A percentile compares a stretch with the other conserved stretches of the same genome.
phyloP scores from a whole-genome alignment of 2,113 vertebrate species.

The Sceloporus undulatus region DNA sequence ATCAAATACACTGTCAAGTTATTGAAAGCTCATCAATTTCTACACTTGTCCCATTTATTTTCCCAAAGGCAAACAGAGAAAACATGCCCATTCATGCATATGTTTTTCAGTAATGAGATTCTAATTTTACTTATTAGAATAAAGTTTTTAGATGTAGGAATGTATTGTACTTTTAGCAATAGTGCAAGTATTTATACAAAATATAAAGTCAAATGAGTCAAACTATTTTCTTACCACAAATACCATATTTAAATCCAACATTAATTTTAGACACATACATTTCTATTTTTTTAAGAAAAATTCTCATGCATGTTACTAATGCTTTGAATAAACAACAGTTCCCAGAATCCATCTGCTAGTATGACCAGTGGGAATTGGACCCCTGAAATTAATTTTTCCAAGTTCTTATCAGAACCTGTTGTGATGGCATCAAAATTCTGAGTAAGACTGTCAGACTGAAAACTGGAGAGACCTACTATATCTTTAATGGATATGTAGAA shows the following conservation, averaged over 20 bases:
- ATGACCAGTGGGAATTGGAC: no score
- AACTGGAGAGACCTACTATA: no score
- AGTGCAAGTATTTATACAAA: neutral
- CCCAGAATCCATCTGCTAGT: no score
- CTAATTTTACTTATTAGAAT: neutral
- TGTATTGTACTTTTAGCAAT: neutral
- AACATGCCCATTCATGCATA: neutral
- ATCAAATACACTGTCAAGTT: neutral
- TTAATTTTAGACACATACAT: neutral
- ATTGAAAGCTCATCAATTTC: neutral
- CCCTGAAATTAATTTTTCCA: no score
- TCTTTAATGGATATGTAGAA: no score
- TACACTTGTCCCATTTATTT: neutral
- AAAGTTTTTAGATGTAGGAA: neutral
- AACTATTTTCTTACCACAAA: neutral
- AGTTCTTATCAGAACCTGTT: neutral
- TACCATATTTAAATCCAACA: neutral
- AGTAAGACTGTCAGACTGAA: no score
- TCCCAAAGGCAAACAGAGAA: no score
- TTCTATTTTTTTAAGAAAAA: neutral
- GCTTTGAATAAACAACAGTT: no score
- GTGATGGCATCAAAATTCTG: neutral
- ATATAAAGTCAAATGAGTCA: neutral
- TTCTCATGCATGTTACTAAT: neutral
- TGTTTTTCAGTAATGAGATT: no score